A percentile compares a stretch with the other conserved stretches of the same genome.
These are phyloP conservation scores for Hirudo medicinalis DNA, from an alignment of 1,140 invertebrate genomes.

Conservation along the genomic window DNA sequence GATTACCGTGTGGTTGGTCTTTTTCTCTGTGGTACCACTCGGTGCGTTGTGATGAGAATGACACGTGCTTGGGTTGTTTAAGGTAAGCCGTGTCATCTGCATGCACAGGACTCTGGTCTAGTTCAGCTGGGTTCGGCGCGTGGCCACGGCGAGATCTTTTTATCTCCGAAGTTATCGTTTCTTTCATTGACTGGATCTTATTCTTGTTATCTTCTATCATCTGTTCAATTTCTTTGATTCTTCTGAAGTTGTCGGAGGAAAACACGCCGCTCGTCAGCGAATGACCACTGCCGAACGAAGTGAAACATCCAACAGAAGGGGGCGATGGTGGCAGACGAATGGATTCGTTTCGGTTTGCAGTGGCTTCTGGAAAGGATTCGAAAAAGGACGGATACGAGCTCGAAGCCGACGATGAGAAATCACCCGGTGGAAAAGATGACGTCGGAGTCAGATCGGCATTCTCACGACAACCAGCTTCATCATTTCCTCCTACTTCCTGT, in stretches of 20 bases:
- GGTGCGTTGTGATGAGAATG: not conserved
- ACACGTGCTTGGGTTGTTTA: not conserved
- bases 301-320: not conserved
- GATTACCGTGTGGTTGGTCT: not conserved
- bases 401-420: not conserved
- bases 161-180: not conserved
- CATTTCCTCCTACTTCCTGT: not conserved
- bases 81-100: not conserved
- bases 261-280: not conserved
- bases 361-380: not conserved
- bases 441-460: not conserved
- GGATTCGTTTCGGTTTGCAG: not conserved
- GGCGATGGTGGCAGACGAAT: not conserved
- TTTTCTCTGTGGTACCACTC: not conserved
- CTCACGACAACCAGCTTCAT: not conserved
- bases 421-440: not conserved
- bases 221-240: not conserved
- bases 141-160: not conserved
- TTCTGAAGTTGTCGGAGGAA: not conserved
- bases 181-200: not conserved
- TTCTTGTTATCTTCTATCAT: constrained; percentile 1
- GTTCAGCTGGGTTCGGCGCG: not conserved
- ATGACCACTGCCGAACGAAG: not conserved
- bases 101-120: not conserved
- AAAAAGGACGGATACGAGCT: not conserved